Percentiles rank a stretch among this genome's conserved stretches.
phyloP scores from a whole-genome alignment of 2,113 vertebrate genomes.

The Sinocyclocheilus grahami region DNA sequence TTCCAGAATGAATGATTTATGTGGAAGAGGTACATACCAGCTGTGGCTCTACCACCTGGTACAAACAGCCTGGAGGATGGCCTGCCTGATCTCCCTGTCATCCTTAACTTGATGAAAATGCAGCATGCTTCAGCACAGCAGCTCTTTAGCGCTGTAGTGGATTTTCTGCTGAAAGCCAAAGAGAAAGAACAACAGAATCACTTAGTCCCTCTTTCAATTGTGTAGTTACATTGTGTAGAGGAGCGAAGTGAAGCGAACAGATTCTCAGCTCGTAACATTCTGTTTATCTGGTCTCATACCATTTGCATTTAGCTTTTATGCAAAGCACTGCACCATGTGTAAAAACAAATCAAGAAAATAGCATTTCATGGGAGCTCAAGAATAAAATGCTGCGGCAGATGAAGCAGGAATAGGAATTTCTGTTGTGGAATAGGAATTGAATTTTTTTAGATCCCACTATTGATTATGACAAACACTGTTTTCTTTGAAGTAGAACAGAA shows the following conservation, averaged over 20 bases:
- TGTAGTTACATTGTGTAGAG: neutral
- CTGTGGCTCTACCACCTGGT: constrained; percentile 41
- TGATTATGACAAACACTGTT: neutral
- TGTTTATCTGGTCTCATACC: constrained; percentile 6
- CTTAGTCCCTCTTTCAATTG: constrained; percentile 31
- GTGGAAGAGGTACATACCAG: constrained; percentile 35
- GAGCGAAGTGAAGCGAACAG: neutral
- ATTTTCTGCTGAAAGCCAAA: constrained; percentile 10
- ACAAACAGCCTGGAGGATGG: constrained; percentile 32
- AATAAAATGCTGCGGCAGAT: neutral
- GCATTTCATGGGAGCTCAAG: neutral
- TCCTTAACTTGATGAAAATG: constrained; percentile 25
- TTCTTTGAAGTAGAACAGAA: neutral
- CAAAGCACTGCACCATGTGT: neutral
- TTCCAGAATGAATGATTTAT: constrained; percentile 39
- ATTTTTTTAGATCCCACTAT: neutral
- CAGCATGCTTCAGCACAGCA: constrained; percentile 16
- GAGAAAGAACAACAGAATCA: constrained; percentile 23
- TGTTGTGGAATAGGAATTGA: neutral
- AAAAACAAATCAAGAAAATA: constrained; percentile 13
- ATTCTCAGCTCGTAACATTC: constrained; percentile 17
- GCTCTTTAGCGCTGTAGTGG: constrained; percentile 29
- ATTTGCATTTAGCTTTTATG: constrained; percentile 24
- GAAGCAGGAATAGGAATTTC: neutral
- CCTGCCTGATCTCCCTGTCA: constrained; percentile 45